phyloP scores from a whole-genome alignment of 2,888 invertebrate genomes.

The Auanema freiburgensis region DNA sequence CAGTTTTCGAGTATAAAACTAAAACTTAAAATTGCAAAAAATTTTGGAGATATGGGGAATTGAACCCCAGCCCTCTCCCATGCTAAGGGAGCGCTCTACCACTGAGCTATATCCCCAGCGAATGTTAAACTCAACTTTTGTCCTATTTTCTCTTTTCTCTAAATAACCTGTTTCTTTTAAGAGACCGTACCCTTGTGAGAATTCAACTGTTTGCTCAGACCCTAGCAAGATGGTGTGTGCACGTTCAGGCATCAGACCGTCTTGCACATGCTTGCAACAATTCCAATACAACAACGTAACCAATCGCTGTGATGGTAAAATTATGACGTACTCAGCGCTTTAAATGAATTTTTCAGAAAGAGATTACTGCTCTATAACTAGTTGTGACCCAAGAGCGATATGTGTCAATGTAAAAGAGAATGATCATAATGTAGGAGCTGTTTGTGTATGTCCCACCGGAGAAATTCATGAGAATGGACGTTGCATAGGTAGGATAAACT shows the following conservation, averaged over 20 bases:
- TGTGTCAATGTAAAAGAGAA: too few species aligned
- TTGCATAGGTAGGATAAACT: too few species aligned
- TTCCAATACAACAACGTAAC: conserved; percentile 5
- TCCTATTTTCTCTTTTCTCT: too few species aligned
- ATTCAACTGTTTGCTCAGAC: conserved; percentile 10
- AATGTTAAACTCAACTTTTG: too few species aligned
- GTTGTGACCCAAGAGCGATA: background rate
- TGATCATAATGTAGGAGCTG: too few species aligned
- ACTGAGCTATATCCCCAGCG: conserved; percentile 34
- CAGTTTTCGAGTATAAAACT: too few species aligned
- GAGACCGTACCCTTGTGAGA: background rate
- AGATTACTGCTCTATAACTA: background rate
- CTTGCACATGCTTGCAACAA: conserved; percentile 2
- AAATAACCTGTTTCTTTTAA: background rate
- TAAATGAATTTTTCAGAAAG: too few species aligned
- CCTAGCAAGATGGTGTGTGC: background rate
- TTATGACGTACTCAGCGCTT: background rate
- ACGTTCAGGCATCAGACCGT: background rate
- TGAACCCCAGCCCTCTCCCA: conserved; percentile 36
- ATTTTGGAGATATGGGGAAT: conserved; percentile 26
- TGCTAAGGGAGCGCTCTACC: conserved; percentile 43
- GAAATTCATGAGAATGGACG: too few species aligned
- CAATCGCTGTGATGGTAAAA: conserved; percentile 8
- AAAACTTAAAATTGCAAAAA: too few species aligned
- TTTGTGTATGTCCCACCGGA: too few species aligned